These are phyloP conservation scores for Daubentonia madagascariensis DNA, from an alignment of 2,113 vertebrate species.

Conservation along the genomic window DNA sequence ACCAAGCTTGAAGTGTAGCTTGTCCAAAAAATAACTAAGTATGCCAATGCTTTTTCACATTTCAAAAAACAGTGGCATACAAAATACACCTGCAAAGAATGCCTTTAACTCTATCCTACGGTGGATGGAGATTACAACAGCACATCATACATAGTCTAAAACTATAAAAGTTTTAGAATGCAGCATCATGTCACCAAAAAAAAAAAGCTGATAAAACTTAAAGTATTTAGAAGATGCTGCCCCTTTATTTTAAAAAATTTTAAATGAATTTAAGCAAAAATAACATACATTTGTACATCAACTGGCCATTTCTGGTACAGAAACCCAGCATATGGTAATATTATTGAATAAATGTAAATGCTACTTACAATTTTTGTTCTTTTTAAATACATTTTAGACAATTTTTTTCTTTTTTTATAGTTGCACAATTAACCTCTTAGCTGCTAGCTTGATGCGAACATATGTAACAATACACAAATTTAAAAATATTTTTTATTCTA, in stretches of 20 bases:
- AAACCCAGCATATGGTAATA: conserved; percentile 90
- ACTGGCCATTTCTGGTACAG: conserved; percentile 91
- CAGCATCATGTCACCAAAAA: conserved; percentile 84
- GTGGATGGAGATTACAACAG: conserved; percentile 81
- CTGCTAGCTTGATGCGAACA: conserved; percentile 88
- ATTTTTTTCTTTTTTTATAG: conserved; percentile 83
- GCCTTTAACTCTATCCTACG: conserved; percentile 79
- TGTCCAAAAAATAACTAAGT: conserved; percentile 82
- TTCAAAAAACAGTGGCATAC: conserved; percentile 82
- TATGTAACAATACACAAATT: conserved; percentile 87
- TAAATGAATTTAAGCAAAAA: conserved; percentile 89
- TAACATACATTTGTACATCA: conserved; percentile 90
- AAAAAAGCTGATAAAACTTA: conserved; percentile 86
- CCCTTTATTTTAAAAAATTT: conserved; percentile 85
- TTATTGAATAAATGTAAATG: conserved; percentile 92
- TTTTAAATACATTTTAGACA: conserved; percentile 91
- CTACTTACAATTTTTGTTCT: conserved; percentile 89
- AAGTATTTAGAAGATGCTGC: conserved; percentile 87
- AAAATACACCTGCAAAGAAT: conserved; percentile 80
- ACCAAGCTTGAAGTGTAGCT: conserved; percentile 87
- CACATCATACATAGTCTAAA: conserved; percentile 82
- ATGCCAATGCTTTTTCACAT: conserved; percentile 81
- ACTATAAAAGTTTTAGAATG: conserved; percentile 84
- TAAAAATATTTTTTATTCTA: conserved; percentile 86
- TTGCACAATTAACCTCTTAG: conserved; percentile 85